A percentile compares a stretch with the other conserved stretches of the same genome.
These are phyloP conservation scores for Sympetrum striolatum DNA, from an alignment of 2,888 invertebrate genomes.

Conservation along the genomic window DNA sequence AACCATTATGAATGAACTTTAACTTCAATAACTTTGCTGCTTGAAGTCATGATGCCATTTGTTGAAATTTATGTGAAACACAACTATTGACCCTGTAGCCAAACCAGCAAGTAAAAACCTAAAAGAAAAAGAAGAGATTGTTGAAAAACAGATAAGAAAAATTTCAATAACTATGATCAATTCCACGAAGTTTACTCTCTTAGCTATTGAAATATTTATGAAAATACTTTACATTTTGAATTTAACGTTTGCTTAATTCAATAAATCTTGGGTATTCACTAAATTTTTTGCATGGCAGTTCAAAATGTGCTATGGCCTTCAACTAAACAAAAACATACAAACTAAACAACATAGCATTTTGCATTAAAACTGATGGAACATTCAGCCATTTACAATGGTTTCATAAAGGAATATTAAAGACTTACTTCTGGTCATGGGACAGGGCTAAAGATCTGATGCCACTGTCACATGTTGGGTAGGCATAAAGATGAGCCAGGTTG, in stretches of 20 bases:
- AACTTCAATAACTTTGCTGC: slow-evolving; percentile 65
- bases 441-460: slow-evolving; percentile 93
- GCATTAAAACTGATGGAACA: not conserved
- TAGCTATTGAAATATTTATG: too few species aligned
- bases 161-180: not conserved
- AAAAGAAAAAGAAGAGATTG: not conserved
- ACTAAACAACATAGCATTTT: too few species aligned
- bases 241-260: too few species aligned
- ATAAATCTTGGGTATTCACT: too few species aligned
- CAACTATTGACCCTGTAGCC: slow-evolving; percentile 96
- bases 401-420: slow-evolving; percentile 49
- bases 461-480: slow-evolving; percentile 97
- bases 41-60: slow-evolving; percentile 97
- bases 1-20: not conserved
- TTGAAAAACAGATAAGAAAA: not conserved
- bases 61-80: slow-evolving; percentile 99
- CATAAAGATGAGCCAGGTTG: slow-evolving; percentile 95
- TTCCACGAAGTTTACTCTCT: not conserved
- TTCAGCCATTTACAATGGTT: not conserved
- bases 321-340: too few species aligned
- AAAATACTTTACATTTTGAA: too few species aligned
- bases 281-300: too few species aligned
- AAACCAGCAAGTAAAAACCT: slow-evolving; percentile 97
- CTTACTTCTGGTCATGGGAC: slow-evolving; percentile 98
- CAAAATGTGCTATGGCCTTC: too few species aligned